These are phyloP conservation scores for Sebastes flavidus DNA, from an alignment of 2,797 vertebrate species.

Conservation along the genomic window DNA sequence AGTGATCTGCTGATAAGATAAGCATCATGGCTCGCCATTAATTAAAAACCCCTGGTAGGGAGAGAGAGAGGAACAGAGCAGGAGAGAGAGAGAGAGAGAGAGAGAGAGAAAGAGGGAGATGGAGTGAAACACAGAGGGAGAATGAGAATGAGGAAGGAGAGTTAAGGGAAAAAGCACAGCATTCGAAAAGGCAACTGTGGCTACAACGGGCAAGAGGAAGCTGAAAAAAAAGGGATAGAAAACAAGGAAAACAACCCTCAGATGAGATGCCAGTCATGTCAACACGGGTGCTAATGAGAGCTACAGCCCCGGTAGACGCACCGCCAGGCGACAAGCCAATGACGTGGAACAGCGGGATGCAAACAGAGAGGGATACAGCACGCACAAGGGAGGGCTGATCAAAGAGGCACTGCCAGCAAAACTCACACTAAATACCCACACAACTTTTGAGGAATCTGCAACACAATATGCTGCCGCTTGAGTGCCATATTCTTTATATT, in stretches of 20 bases:
- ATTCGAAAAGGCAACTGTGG: constrained; percentile 11
- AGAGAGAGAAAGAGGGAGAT: constrained; percentile 16
- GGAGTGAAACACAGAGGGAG: constrained; percentile 25
- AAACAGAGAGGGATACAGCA: constrained; percentile 31
- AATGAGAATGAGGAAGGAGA: constrained; percentile 26
- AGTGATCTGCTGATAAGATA: constrained; percentile 83
- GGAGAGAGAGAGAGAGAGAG: constrained; percentile 9
- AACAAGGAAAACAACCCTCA: constrained; percentile 48
- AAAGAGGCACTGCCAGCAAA: constrained; percentile 40
- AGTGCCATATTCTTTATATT: constrained; percentile 11
- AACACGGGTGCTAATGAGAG: constrained; percentile 63
- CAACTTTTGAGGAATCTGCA: constrained; percentile 25
- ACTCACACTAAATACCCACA: constrained; percentile 40
- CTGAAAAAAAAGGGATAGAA: constrained; percentile 13
- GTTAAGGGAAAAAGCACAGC: not conserved
- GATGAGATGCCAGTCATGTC: constrained; percentile 71
- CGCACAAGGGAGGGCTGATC: constrained; percentile 33
- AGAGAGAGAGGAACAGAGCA: constrained; percentile 47
- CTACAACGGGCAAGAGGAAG: constrained; percentile 7
- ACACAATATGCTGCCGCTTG: constrained; percentile 6
- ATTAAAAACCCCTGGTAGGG: constrained; percentile 77
- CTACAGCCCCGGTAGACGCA: constrained; percentile 41
- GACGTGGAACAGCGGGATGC: constrained; percentile 49
- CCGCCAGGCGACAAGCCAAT: constrained; percentile 35
- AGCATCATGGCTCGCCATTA: constrained; percentile 78